Conservation (phyloP, 2,113 vertebrate species). For the Eurystomus gularis region DNA sequence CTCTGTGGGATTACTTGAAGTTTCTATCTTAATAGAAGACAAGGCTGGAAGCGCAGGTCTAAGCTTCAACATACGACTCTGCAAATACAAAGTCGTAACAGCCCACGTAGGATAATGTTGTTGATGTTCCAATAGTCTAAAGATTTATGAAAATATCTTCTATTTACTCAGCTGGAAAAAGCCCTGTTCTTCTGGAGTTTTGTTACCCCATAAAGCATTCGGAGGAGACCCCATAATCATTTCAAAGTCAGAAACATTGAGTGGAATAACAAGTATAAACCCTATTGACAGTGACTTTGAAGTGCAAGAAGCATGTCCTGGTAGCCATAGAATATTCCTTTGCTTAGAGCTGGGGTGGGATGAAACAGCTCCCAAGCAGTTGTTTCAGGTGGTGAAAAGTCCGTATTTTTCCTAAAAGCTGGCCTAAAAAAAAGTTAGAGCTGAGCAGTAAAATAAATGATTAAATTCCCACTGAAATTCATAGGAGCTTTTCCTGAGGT, state of each 20-base stretch:
- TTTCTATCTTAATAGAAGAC: neutral
- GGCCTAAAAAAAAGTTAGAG: neutral
- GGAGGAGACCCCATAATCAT: constrained; percentile 44
- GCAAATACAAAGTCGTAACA: constrained; percentile 24
- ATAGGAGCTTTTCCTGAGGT: neutral
- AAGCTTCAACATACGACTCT: neutral
- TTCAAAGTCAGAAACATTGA: constrained; percentile 44
- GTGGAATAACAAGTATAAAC: constrained; percentile 55
- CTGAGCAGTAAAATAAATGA: neutral
- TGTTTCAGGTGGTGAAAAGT: constrained; percentile 43
- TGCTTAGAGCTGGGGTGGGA: neutral
- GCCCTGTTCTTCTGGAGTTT: constrained; percentile 20
- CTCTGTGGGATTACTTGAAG: neutral
- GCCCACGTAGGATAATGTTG: constrained; percentile 17
- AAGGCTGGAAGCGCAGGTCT: neutral
- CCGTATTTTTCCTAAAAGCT: neutral
- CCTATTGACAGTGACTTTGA: constrained; percentile 17
- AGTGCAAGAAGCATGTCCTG: constrained; percentile 25
- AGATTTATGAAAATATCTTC: constrained; percentile 58
- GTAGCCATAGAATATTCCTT: neutral
- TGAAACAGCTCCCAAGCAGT: constrained; percentile 35
- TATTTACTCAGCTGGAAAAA: constrained; percentile 61
- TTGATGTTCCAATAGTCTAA: neutral
- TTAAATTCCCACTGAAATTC: neutral
- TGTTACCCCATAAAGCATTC: constrained; percentile 48